Evolutionary conservation across 2,888 invertebrate genomes (phyloP), one percentile per base, ranked within the genome.

Genomic region (Halictus ligatus): DNA sequence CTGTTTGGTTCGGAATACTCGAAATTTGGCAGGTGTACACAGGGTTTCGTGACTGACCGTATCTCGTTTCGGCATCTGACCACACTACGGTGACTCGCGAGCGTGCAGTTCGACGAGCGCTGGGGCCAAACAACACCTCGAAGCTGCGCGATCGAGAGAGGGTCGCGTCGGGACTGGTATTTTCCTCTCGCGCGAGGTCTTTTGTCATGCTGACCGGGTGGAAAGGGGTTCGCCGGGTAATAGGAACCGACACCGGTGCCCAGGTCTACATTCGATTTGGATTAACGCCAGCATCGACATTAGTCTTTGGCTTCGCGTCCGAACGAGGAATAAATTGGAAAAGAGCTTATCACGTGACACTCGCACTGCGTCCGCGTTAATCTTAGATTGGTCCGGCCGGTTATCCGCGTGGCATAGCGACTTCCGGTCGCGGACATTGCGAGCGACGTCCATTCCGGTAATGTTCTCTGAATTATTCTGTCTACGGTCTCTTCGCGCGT

Each of bases 211-310:
- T 58, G 43, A n/a, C 13, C 43, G 29, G 15, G 71, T 43, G 60
- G 43, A 64, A 18, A 25, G 80, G 64, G 43, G 69, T 69, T 5
- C n/a, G n/a, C n/a, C 10, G 71, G n/a, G 67, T 91, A 89, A 91
- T 86, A 58, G 79, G 80, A 82, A 85, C 75, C 82, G 91, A 90
- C 90, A 86, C 74, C 50, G 50, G 82, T 40, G 84, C 81, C 82
- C 75, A 25, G 76, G 83, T 69, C 69, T 87, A 87, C 82, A 82
- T 90, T 90, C 91, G 90, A 92, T 91, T 93, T 93, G 92, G 93
- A 92, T 91, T 88, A 90, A 90, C 82, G 93, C 93, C 93, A 93
- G 88, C 89, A 85, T 91, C 90, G 91, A 91, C 92, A 93, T 93
- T 93, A 93, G 93, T 91, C 90, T 91, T 91, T 92, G 91, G 90